phyloP scores from a whole-genome alignment of 2,888 invertebrate genomes.

The Cerastis leucographa region DNA sequence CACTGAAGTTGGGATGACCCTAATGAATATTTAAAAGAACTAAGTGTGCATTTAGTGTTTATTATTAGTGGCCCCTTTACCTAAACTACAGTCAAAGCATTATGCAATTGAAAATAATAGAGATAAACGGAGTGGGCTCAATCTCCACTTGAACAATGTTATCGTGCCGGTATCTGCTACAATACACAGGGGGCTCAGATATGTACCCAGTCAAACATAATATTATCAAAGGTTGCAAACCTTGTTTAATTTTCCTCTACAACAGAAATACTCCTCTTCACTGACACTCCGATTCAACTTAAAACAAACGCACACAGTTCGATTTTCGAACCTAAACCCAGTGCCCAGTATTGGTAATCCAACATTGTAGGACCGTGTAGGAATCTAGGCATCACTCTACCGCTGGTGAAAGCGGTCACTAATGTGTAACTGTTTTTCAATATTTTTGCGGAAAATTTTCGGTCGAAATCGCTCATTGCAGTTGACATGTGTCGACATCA shows the following conservation, averaged over 20 bases:
- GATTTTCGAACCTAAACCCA: background rate
- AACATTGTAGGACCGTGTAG: too few relatives aligned
- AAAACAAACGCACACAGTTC: background rate
- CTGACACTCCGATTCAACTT: background rate
- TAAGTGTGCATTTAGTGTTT: too few relatives aligned
- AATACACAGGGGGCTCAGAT: background rate
- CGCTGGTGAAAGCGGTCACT: background rate
- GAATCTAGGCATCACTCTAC: background rate
- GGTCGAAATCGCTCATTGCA: slow-evolving; percentile 20
- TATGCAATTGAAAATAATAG: background rate
- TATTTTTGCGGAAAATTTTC: background rate
- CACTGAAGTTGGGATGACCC: too few relatives aligned
- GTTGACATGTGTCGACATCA: slow-evolving; percentile 1
- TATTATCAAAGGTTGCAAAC: background rate
- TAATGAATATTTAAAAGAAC: too few relatives aligned
- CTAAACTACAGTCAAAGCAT: background rate
- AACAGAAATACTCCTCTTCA: background rate
- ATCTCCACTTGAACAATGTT: slow-evolving; percentile 17
- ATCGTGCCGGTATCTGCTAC: background rate
- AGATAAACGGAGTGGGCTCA: background rate
- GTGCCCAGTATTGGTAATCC: background rate
- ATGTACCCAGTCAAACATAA: background rate
- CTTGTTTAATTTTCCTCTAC: background rate
- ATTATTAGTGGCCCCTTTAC: too few relatives aligned
- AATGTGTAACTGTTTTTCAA: background rate